Base-by-base conservation (phyloP, 2,888 invertebrate genomes). In the Drosophila flavopinicola region DNA sequence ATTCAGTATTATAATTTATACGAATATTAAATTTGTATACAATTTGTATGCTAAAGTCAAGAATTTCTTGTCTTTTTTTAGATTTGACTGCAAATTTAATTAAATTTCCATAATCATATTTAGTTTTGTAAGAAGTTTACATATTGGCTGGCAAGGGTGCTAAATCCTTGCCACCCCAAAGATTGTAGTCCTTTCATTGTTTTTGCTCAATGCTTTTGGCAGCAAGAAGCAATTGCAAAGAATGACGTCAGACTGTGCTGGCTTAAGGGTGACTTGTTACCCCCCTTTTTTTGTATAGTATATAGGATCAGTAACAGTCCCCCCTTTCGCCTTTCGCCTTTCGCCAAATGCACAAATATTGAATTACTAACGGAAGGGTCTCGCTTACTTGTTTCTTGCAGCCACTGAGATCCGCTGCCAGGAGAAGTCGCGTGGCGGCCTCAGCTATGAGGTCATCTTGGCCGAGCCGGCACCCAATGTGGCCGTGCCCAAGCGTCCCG, bases 351-450 rank as follows among this genome's bases (percentile, higher is more conserved):
- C 56, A 61, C 38, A 71, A 61, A 78, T 85, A 83, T 85, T 66
- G 54, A 78, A 64, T 60, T 77, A 84, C 79, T 48, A 33, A 68
- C 48, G 5, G 23, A n/a, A n/a, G 32, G 2, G 45, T 41, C 11
- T 41, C 17, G 10, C 2, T 39, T 33, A 24, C 10, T 30, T 17
- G 13, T 30, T 42, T 10, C 6, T 61, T 70, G 61, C 75, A 96
- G 96, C 96, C 75, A 97, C 97, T 89, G 97, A 97, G 92, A 96
- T 97, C 88, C 94, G 97, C 90, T 97, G 96, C 93, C 96, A 97
- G 92, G 97, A 97, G 93, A 96, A 96, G 92, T 96, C 97, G 48
- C 96, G 96, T 91, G 97, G 97, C 23, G 97, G 97, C 6, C 92
- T 97, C 60, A 96, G 96, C 90, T 98, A 96, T 92, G 97, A 98